A percentile compares a stretch with the other conserved stretches of the same genome.
Conservation (phyloP, 2,797 vertebrate species). For the Hybognathus amarus region DNA sequence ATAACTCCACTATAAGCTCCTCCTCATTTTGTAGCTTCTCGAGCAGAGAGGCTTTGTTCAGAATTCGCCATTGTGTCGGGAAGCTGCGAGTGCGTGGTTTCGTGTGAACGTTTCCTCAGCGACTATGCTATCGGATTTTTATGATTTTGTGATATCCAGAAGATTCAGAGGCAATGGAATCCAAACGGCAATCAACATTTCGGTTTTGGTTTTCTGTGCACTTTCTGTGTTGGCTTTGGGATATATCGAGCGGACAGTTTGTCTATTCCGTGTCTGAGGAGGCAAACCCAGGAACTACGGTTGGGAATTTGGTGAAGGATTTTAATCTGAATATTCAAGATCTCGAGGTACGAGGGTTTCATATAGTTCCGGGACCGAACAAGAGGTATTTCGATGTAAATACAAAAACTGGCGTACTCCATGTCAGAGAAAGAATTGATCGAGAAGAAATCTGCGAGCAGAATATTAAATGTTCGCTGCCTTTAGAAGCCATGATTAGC, state of each 20-base stretch:
- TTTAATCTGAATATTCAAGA: constrained; percentile 72
- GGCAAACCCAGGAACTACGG: constrained; percentile 72
- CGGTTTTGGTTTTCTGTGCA: constrained; percentile 22
- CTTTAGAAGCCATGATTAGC: constrained; percentile 56
- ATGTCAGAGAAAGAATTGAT: constrained; percentile 60
- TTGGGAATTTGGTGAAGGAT: constrained; percentile 79
- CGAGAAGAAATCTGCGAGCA: constrained; percentile 63
- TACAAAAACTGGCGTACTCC: constrained; percentile 57
- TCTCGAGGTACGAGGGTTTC: constrained; percentile 72
- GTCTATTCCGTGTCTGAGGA: constrained; percentile 77
- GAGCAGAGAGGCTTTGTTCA: constrained; percentile 53
- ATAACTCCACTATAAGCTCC: constrained; percentile 19
- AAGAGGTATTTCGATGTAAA: constrained; percentile 65
- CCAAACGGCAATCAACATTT: background rate
- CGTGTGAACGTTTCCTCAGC: background rate
- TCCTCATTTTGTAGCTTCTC: constrained; percentile 35
- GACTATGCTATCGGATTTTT: constrained; percentile 6
- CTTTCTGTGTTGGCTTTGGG: constrained; percentile 49
- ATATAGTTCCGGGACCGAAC: constrained; percentile 64
- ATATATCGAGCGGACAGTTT: constrained; percentile 70
- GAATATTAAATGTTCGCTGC: constrained; percentile 53
- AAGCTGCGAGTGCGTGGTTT: background rate
- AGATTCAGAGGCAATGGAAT: constrained; percentile 25
- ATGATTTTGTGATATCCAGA: background rate
- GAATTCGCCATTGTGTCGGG: constrained; percentile 44